These are phyloP conservation scores for Tupiocoris notatus DNA, from an alignment of 2,888 invertebrate species.

Conservation along the genomic window DNA sequence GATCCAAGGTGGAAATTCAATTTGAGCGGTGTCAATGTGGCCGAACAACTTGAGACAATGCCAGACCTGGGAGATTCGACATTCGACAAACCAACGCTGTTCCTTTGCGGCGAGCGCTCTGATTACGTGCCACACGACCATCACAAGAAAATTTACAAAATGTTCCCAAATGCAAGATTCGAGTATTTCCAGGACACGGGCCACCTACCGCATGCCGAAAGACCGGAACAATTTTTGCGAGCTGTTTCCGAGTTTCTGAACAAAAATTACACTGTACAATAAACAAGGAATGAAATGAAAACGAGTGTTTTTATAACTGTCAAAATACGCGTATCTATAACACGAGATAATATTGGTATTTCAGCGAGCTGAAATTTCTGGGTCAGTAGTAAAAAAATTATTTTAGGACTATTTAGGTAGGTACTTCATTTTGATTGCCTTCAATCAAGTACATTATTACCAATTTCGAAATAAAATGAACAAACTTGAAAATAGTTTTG, in stretches of 20 bases:
- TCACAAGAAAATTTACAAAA: slow-evolving; percentile 63
- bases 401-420: too few species aligned
- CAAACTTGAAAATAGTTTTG: too few species aligned
- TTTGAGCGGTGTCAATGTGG: slow-evolving; percentile 69
- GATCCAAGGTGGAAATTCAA: slow-evolving; percentile 72
- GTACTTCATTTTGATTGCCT: too few species aligned
- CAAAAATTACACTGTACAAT: slow-evolving; percentile 34
- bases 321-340: too few species aligned
- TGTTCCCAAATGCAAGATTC: slow-evolving; percentile 72
- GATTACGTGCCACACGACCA: slow-evolving; percentile 65
- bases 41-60: slow-evolving; percentile 66
- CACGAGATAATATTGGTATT: too few species aligned
- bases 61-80: slow-evolving; percentile 56
- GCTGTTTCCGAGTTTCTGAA: slow-evolving; percentile 61
- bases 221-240: slow-evolving; percentile 74
- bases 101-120: slow-evolving; percentile 81
- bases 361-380: too few species aligned
- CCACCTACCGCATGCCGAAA: slow-evolving; percentile 92
- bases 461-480: too few species aligned
- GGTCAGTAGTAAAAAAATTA: too few species aligned
- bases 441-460: too few species aligned
- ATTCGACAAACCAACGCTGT: slow-evolving; percentile 72
- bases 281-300: slow-evolving; percentile 1
- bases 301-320: too few species aligned
- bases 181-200: slow-evolving; percentile 70